These are phyloP conservation scores for Procambarus virginalis DNA, from an alignment of 1,140 invertebrate genomes.

Conservation along the genomic window DNA sequence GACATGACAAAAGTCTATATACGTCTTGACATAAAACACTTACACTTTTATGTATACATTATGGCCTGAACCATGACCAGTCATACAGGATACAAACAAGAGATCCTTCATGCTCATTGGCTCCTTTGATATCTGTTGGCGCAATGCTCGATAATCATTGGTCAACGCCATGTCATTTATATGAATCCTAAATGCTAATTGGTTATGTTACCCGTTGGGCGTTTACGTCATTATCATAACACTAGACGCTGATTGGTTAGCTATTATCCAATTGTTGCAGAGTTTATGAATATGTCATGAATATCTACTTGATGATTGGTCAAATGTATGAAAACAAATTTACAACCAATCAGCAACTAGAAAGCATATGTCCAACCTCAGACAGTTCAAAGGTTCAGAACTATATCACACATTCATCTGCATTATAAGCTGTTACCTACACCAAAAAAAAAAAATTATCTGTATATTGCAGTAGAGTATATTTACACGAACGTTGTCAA, in stretches of 20 bases:
- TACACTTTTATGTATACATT: neutral
- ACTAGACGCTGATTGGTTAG: constrained; percentile 9
- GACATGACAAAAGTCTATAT: constrained; percentile 9
- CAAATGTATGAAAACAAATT: neutral
- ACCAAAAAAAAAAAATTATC: constrained; percentile 6
- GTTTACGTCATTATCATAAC: constrained; percentile 11
- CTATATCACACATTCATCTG: neutral
- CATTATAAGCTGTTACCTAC: constrained; percentile 9
- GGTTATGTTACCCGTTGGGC: constrained; percentile 18
- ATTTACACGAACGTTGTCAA: neutral
- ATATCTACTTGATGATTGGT: neutral
- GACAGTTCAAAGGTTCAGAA: neutral
- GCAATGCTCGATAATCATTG: neutral
- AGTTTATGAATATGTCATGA: neutral
- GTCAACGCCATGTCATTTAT: constrained; percentile 16
- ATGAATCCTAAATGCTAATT: constrained; percentile 31
- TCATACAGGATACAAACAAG: neutral
- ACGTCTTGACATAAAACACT: constrained; percentile 3
- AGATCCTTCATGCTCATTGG: neutral
- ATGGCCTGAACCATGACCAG: constrained; percentile 1
- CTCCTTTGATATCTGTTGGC: neutral
- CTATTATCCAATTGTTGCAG: neutral
- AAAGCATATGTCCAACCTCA: constrained; percentile 4
- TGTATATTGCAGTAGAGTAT: neutral
- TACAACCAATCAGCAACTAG: constrained; percentile 6